These are phyloP conservation scores for Ctenoplectra terminalis DNA, from an alignment of 1,140 invertebrate genomes.

Conservation along the genomic window DNA sequence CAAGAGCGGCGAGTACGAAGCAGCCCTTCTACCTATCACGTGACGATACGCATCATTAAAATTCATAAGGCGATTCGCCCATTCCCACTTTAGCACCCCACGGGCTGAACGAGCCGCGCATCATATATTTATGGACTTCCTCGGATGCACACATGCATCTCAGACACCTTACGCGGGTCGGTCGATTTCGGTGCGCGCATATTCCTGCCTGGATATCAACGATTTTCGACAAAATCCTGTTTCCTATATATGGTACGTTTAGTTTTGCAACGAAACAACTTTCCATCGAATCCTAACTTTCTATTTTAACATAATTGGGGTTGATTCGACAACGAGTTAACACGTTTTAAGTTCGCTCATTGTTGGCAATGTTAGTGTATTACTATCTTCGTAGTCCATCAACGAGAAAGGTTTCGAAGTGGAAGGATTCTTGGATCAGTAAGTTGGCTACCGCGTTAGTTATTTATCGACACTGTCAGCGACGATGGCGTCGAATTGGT, in stretches of 20 bases:
- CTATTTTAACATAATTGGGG: neutral
- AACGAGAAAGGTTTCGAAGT: neutral
- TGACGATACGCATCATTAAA: slow-evolving; percentile 77
- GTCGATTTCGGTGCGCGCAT: slow-evolving; percentile 32
- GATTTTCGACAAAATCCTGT: neutral
- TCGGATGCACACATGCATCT: slow-evolving; percentile 43
- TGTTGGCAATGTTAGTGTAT: too few relatives aligned
- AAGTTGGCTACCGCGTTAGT: neutral
- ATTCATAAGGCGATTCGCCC: slow-evolving; percentile 78
- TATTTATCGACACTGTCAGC: slow-evolving; percentile 17
- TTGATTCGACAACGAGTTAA: neutral
- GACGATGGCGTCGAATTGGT: slow-evolving; percentile 16
- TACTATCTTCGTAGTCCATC: neutral
- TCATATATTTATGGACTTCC: slow-evolving; percentile 75
- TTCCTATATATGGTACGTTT: too few relatives aligned
- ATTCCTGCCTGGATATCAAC: neutral
- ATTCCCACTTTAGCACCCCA: slow-evolving; percentile 73
- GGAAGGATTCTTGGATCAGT: neutral
- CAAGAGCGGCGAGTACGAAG: slow-evolving; percentile 57
- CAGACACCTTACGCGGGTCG: slow-evolving; percentile 14
- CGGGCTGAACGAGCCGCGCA: slow-evolving; percentile 52
- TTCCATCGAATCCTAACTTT: too few relatives aligned
- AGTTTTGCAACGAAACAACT: too few relatives aligned
- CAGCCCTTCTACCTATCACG: slow-evolving; percentile 73
- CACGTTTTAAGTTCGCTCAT: too few relatives aligned